phyloP scores from a whole-genome alignment of 2,888 invertebrate species.

The Patella depressa region DNA sequence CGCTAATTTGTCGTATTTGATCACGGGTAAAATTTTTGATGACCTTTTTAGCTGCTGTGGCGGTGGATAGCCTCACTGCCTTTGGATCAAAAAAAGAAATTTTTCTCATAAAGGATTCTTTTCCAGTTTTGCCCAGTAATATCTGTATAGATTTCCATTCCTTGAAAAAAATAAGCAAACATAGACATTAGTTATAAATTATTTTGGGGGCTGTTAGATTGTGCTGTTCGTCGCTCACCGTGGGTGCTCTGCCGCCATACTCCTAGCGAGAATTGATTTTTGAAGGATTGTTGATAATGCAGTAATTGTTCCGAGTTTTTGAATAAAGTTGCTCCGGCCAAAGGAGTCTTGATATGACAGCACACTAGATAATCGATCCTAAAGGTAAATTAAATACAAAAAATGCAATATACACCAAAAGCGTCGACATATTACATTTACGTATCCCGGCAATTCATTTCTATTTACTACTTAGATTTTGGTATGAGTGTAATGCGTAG shows the following conservation, averaged over 20 bases:
- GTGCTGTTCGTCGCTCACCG: no score
- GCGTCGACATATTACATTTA: no score
- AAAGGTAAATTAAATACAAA: no score
- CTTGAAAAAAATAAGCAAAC: constrained; percentile 39
- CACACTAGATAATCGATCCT: no score
- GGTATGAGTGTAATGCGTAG: constrained; percentile 16
- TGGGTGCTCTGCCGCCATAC: no score
- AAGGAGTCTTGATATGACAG: no score
- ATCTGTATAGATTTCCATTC: constrained; percentile 64
- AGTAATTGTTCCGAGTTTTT: no score
- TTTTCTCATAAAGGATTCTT: constrained; percentile 66
- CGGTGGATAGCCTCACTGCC: constrained; percentile 51
- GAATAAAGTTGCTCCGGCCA: no score
- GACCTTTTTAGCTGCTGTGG: constrained; percentile 55
- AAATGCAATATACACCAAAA: neutral
- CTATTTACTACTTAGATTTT: constrained; percentile 36
- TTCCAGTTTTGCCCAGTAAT: constrained; percentile 66
- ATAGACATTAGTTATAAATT: no score
- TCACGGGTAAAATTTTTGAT: constrained; percentile 59
- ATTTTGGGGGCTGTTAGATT: no score
- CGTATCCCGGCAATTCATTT: constrained; percentile 24
- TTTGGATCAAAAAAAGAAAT: constrained; percentile 64
- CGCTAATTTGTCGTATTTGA: constrained; percentile 66
- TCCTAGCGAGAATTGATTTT: no score
- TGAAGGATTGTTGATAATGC: no score